Base-by-base conservation (phyloP, 2,888 invertebrate species). In the Lasioglossum lativentre region DNA sequence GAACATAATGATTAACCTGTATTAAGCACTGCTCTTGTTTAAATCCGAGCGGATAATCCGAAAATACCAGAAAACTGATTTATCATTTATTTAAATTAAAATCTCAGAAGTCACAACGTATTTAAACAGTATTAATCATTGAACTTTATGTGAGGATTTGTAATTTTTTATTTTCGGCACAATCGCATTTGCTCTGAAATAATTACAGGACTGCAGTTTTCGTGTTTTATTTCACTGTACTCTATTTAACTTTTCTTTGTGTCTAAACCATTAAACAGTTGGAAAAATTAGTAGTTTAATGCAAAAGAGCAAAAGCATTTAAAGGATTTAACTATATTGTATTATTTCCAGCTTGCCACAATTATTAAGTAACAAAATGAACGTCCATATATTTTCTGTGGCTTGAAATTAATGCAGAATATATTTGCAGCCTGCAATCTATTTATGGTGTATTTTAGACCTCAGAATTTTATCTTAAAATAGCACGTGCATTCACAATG, bases 1-100 rank as follows among this genome's bases (percentile, higher is more conserved):
- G 12, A n/a, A 5, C 10, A 23, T 38, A 12, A 40, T 10, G 40
- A 70, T 40, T 86, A 75, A 77, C 72, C 70, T 52, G 23, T 52
- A 30, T n/a, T 56, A 19, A 76, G 74, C 42, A 42, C 56, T 71
- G 71, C 63, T 77, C 56, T 16, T 30, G 63, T 30, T 63, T 30
- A 14, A 16, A 63, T 30, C 30, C 63, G 52, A 56, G 23, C 52
- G 63, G 5, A 2, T 16, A 30, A 63, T 30, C 16, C n/a, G 63
- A 14, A 63, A 63, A 63, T 30, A 63, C 16, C 14, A 16, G 27
- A 16, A 30, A 63, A 6, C 30, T 63, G 63, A 27, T 30, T 30
- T 63, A 30, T 30, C 16, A 63, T 27, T 63, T 30, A 2, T 63
- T 63, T 63, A 6, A 63, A 27, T 63, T 14, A 30, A 30, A 63